Percentiles rank a stretch among this genome's conserved stretches.
Conservation (phyloP, 1,140 invertebrate genomes). For the Drosophila ogumai region DNA sequence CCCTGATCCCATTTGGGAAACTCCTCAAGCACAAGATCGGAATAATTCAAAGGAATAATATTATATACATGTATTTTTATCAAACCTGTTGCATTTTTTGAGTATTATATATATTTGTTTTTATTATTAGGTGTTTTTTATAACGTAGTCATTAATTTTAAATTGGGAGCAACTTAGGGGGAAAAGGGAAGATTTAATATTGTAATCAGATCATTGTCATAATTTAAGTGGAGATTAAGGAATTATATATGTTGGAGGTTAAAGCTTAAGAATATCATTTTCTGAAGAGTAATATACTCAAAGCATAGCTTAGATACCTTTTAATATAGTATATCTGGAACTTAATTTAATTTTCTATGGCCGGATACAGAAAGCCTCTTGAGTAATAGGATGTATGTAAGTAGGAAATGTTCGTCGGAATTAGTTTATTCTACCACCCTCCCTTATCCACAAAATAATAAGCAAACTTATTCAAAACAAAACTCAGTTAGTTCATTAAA, state of each 20-base stretch:
- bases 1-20: constrained; percentile 11
- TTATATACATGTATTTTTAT: constrained; percentile 2
- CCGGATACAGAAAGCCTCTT: neutral
- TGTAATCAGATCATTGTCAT: neutral
- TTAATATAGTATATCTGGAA: no score
- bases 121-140: neutral
- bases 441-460: neutral
- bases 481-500: constrained; percentile 24
- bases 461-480: neutral
- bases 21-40: neutral
- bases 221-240: neutral
- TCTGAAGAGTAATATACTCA: neutral
- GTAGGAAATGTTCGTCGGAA: neutral
- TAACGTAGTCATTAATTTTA: neutral
- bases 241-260: no score
- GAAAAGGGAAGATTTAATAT: neutral
- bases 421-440: constrained; percentile 7
- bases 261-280: neutral
- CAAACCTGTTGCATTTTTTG: constrained; percentile 1
- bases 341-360: neutral
- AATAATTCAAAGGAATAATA: constrained; percentile 23
- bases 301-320: no score
- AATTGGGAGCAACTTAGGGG: neutral
- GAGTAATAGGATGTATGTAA: neutral
- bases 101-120: neutral